phyloP scores from a whole-genome alignment of 2,797 vertebrate species.

The Acanthornis magna region DNA sequence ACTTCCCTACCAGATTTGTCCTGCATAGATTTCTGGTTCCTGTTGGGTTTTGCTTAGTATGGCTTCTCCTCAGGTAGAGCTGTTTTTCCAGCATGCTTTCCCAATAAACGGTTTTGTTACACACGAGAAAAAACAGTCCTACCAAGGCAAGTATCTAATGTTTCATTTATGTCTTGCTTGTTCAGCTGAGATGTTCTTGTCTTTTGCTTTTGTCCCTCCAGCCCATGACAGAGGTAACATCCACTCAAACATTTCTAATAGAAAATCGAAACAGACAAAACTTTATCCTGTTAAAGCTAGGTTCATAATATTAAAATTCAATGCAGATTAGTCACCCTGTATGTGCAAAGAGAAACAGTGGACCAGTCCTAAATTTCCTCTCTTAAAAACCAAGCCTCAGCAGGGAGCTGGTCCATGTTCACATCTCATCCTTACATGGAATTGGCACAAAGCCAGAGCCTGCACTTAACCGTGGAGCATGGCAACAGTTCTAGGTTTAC shows the following conservation, averaged over 20 bases:
- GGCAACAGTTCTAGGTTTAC: conserved; percentile 9
- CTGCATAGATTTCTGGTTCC: neutral
- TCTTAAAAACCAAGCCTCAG: neutral
- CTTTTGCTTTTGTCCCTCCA: neutral
- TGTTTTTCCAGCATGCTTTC: neutral
- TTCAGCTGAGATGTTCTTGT: neutral
- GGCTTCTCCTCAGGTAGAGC: neutral
- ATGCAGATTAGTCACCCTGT: neutral
- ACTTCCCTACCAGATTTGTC: neutral
- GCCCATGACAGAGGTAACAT: neutral
- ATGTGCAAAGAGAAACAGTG: neutral
- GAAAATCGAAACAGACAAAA: neutral
- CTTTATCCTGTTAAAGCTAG: neutral
- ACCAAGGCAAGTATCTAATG: neutral
- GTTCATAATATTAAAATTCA: neutral
- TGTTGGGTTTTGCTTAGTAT: neutral
- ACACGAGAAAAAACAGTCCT: neutral
- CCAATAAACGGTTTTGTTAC: neutral
- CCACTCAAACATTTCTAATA: neutral
- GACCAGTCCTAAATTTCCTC: neutral
- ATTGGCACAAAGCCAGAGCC: conserved; percentile 2
- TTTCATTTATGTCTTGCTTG: neutral
- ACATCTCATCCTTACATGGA: conserved; percentile 40
- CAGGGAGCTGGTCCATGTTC: neutral
- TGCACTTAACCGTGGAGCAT: neutral